Base-by-base conservation (phyloP, 2,888 invertebrate species). In the Deilephila porcellus region DNA sequence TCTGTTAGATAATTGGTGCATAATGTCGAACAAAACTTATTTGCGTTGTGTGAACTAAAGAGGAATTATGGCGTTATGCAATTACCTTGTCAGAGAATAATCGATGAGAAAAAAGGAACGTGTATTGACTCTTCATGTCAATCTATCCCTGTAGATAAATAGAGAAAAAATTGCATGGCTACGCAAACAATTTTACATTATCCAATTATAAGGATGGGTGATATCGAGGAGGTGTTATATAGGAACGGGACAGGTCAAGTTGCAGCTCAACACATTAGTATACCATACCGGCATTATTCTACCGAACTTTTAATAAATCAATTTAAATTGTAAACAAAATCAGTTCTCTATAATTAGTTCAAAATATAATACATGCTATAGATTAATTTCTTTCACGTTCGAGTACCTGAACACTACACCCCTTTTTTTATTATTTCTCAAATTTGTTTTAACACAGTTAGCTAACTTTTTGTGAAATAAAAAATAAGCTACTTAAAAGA, bases 1-100 rank as follows among this genome's bases (percentile, higher is more conserved):
- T 45, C 11, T 67, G 56, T 73, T 67, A 67, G 56, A 63, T 72
- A 72, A 73, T 56, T 71, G 32, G 70, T 59, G 70, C 59, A 71
- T 71, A 34, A 71, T 29, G 11, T 67, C 60, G 62, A 20, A 20
- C 29, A 59, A n/a, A 53, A 8, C 25, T 32, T 20, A 32, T 62
- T 17, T 20, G 29, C 14, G 34, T 34, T 59, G 32, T 59, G 59
- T 56, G 34, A 53, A 34, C 32, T 56, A 11, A 6, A 11, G 29
- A 29, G 45, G 7, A 52, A 19, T 8, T 19, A 17, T 71, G 32
- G 6, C 59, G 59, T 71, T 14, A 71, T 53, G 53, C 5, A 70
- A 62, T 25, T 20, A 53, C 29, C 29, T 53, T 56, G 70, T 52
- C 32, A 71, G 70, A 67, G 45, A 67, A 45, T 67, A 67, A 67